Evolutionary conservation across 1,140 invertebrate species (phyloP).

Genomic region (Coenobita brevimanus): DNA sequence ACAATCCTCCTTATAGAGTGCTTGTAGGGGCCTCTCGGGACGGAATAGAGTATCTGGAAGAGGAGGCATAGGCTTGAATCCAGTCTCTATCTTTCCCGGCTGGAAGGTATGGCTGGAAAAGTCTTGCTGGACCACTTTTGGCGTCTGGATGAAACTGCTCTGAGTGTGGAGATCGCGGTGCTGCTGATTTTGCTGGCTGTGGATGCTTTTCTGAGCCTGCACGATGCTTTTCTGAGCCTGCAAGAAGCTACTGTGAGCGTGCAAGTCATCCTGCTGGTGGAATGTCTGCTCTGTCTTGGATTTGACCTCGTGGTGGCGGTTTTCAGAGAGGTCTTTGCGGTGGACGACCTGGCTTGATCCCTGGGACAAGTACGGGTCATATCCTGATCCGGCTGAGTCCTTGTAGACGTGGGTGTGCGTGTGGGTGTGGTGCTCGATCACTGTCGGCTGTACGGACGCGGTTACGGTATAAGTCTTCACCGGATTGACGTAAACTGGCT

Average conservation of each 20-base stretch:
- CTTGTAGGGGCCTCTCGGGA: not conserved
- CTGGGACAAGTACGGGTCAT: not conserved
- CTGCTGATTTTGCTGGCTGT: not conserved
- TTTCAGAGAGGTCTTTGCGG: not conserved
- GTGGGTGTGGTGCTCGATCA: constrained; percentile 62
- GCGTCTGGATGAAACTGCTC: not conserved
- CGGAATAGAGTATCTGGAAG: constrained; percentile 40
- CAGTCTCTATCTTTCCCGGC: constrained; percentile 42
- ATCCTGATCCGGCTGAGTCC: not conserved
- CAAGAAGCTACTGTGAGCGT: not conserved
- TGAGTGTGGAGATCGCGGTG: not conserved
- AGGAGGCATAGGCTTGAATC: constrained; percentile 35
- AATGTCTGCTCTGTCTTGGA: too few species aligned
- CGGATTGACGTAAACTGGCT: constrained; percentile 39
- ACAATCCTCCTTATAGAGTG: constrained; percentile 57
- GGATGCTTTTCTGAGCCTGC: not conserved
- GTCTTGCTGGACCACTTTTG: not conserved
- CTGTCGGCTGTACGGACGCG: constrained; percentile 27
- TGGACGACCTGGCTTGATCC: constrained; percentile 11
- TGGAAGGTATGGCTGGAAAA: constrained; percentile 19
- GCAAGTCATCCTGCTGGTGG: not conserved
- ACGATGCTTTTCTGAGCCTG: too few species aligned
- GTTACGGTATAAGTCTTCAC: constrained; percentile 16
- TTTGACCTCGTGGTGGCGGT: too few species aligned
- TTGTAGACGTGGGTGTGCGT: constrained; percentile 67